Evolutionary conservation across 2,797 vertebrate species (phyloP), one percentile per base, ranked within the genome.

Genomic region (Lycodopsis pacificus): DNA sequence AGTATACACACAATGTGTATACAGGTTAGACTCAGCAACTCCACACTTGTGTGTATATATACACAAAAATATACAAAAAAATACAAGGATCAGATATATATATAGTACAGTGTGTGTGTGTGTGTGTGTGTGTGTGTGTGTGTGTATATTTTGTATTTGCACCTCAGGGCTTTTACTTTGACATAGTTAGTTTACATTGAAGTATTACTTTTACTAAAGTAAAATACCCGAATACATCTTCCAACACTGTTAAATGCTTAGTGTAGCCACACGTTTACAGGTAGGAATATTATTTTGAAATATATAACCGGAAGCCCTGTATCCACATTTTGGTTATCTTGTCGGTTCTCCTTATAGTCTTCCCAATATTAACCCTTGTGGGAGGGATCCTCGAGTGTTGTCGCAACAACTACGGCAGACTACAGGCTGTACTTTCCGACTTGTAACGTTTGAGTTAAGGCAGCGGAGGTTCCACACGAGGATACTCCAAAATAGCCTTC

Each of bases 371-470:
- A 88, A 91, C 70, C 74, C 89, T 82, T 84, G 80, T 79, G 88
- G 91, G 92, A 92, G 90, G 92, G 92, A 91, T 90, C 86, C 83
- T 66, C 65, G 77, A 84, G 83, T 69, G 80, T 81, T 83, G 89
- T 90, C 84, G 89, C 89, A 85, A 34, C 86, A 93, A 91, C 92
- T 92, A 93, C 89, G 51, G 86, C 22, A 59, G 84, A 79, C 86
- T 81, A 66, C 71, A 42, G 62, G 63, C 81, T 80, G 59, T 83
- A 92, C 91, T 94, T 89, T 89, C 73, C 79, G 82, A 87, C 88
- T 91, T 82, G 78, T 46, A 74, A 77, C 20, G 78, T 70, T 48
- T 49, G 76, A 83, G 73, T 80, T 64, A 63, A 63, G 73, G 65
- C 71, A 22, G 86, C 58, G 65, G 76, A 38, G 85, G 77, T 42